A percentile compares a stretch with the other conserved stretches of the same genome.
Conservation (phyloP, 92 coral and sea anemone genomes). For the Epizoanthus ramosus region DNA sequence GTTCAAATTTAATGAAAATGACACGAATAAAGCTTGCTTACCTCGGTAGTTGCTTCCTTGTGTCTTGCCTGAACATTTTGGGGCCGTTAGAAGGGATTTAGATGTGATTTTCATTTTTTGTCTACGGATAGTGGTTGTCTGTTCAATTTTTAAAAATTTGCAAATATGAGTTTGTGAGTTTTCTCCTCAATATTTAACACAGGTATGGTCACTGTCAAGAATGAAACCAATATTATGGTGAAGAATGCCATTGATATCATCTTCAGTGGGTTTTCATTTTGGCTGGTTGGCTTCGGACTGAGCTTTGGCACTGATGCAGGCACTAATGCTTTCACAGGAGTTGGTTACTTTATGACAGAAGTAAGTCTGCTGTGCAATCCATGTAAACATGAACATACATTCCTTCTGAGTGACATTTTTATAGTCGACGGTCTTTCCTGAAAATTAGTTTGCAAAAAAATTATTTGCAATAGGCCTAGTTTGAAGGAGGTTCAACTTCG, state of each 20-base stretch:
- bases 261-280: slow-evolving; percentile 65
- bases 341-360: slow-evolving; percentile 64
- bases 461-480: too few relatives aligned
- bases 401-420: too few relatives aligned
- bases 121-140: too few relatives aligned
- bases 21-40: too few relatives aligned
- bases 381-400: not conserved
- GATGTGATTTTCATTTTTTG: too few relatives aligned
- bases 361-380: not conserved
- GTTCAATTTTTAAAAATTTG: not conserved
- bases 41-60: too few relatives aligned
- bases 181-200: not conserved
- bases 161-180: not conserved
- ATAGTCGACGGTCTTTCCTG: too few relatives aligned
- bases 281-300: slow-evolving; percentile 67
- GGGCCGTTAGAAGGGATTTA: too few relatives aligned
- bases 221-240: slow-evolving; percentile 68
- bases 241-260: slow-evolving; percentile 72
- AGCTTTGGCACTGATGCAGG: slow-evolving; percentile 66
- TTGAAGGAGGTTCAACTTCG: too few relatives aligned
- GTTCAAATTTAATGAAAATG: too few relatives aligned
- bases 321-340: slow-evolving; percentile 63
- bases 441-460: too few relatives aligned
- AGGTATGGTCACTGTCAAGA: slow-evolving; percentile 67
- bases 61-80: too few relatives aligned